Base-by-base conservation (phyloP, 2,888 invertebrate genomes). In the Ectemnius continuus region DNA sequence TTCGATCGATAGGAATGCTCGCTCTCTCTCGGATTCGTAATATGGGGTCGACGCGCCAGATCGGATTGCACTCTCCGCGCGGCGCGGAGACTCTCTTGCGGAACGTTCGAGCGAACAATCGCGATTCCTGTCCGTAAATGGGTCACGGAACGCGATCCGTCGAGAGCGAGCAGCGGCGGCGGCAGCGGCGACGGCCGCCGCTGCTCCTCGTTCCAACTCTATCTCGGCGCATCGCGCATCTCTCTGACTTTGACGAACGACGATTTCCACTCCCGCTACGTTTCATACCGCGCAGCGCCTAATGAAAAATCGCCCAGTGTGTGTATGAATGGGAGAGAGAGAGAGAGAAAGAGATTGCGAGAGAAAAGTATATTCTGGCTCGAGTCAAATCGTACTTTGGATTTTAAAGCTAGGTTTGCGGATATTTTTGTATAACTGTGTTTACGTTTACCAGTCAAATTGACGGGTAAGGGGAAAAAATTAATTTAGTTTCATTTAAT, bases 81-180 rank as follows among this genome's bases (percentile, higher is more conserved):
- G 28, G 3, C 3, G 8, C 5, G 36, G 36, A 36, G 36, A 36
- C 1, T 36, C 8, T 36, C 36, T 36, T 11, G 36, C 36, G 36
- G 36, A 36, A 36, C 36, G 36, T 36, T 36, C 36, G 36, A 61
- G 36, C 20, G n/a, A 60, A 75, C 52, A 52, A 52, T 52, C 52
- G 52, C 52, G 52, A 52, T 73, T 73, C 73, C 65, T 73, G 73
- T 73, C 61, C 23, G 65, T 70, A 73, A 65, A 73, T 73, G 61
- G 73, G 70, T 73, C 73, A 73, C 23, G 13, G 36, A 36, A 60
- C 64, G 65, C 70, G 66, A 70, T 73, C 65, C 65, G 65, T 73
- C 64, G 73, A 36, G 36, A 11, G 8, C n/a, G n/a, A n/a, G n/a
- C n/a, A n/a, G n/a, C n/a, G n/a, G n/a, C n/a, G n/a, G n/a, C n/a